Base-by-base conservation (phyloP, 1,140 invertebrate genomes). In the Drosophila pseudoobscura region DNA sequence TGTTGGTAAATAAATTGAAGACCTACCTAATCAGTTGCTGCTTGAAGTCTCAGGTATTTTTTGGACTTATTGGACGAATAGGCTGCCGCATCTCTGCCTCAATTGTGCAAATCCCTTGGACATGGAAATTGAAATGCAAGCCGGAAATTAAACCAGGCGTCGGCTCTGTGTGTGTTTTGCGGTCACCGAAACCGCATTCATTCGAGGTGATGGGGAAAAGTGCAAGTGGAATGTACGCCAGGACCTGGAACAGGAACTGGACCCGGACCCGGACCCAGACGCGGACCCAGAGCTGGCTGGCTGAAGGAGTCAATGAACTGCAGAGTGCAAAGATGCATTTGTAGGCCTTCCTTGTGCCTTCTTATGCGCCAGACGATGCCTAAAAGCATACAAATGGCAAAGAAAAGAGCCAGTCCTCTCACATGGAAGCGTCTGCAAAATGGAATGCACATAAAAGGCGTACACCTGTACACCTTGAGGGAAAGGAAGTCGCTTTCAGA, bases 361-460 rank as follows among this genome's bases (percentile, higher is more conserved):
- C 59, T 69, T 64, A 39, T 39, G 24, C 35, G 68, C 68, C 58
- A 77, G 55, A 70, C 66, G 66, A 24, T 51, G 79, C 55, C 60
- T 87, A 84, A 84, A 84, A 87, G 80, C 80, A 69, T 69, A 45
- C 66, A 69, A 70, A 69, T 56, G 61, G 68, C 70, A 62, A 13
- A 72, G 44, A 39, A 39, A 39, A 5, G 35, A 39, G 58, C 11
- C 11, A 39, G 35, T 39, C 35, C 35, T 5, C 35, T 13, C 9
- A 35, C 8, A 35, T 35, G 8, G 31, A 9, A 35, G 9, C 9
- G 9, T 35, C 11, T 39, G 5, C 35, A 31, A 31, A 31, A 31
- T 31, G 31, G 2, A 31, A 31, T 9, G 3, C 31, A 31, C 31
- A 31, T 9, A 9, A 31, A 31, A 31, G 29, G 39, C n/a, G 41